Evolutionary conservation across 2,113 vertebrate species (phyloP), one percentile per base, ranked within the genome.

Genomic region (Melanerpes formicivorus): DNA sequence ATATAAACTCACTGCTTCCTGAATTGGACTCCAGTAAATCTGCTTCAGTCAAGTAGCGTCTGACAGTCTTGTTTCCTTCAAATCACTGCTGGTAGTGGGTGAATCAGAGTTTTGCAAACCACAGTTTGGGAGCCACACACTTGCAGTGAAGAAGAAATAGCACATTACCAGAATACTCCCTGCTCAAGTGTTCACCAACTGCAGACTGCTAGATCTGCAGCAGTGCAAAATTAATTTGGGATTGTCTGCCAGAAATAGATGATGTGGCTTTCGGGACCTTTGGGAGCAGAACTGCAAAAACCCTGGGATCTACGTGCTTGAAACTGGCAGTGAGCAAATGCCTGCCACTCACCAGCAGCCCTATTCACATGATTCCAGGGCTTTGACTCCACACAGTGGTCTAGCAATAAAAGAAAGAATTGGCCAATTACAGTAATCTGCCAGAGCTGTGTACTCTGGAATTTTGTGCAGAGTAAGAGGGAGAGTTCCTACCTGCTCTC

Each of bases 331-430:
- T 82, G 74, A 74, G 66, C 64, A 80, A 84, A 63, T 80, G 62
- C 0, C 1, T 94, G 81, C 62, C 60, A 25, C 76, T 90, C 65
- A 56, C 7, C 48, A 87, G 50, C 62, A 67, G 48, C 48, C 78
- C n/a, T 14, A 48, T 92, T 85, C 40, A 48, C 5, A 13, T 74
- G 67, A 85, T 93, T 95, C 90, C 65, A 65, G 52, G 90, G 75
- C 90, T 94, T 90, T 95, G 74, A 95, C 67, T 94, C 42, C 71
- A 59, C 78, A 8, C 52, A 60, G 78, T 92, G 79, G 89, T 94
- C 81, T 91, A 87, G 84, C 87, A 96, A 92, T 89, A 90, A 90
- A 89, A 85, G 79, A 77, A 95, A 92, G 84, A 96, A 90, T 93
- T 85, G 84, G 79, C 56, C 93, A 79, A 75, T 93, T 92, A 93